phyloP scores from a whole-genome alignment of 2,113 vertebrate species.

The Progne subis region DNA sequence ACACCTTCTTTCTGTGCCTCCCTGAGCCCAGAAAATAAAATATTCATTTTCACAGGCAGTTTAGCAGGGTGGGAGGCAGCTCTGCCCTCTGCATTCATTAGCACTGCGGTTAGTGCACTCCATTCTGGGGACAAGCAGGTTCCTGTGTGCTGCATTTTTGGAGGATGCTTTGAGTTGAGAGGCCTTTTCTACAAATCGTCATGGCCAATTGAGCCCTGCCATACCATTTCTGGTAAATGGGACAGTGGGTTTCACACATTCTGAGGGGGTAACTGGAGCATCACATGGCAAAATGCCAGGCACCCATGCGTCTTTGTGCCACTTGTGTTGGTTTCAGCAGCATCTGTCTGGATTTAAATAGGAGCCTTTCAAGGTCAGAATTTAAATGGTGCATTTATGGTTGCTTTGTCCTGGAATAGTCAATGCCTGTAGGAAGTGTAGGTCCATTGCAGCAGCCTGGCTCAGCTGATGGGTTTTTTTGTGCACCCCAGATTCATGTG shows the following conservation, averaged over 20 bases:
- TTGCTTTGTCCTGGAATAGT: slow-evolving; percentile 1
- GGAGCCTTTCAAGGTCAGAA: slow-evolving; percentile 7
- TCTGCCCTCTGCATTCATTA: background rate
- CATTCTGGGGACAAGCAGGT: background rate
- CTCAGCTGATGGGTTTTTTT: background rate
- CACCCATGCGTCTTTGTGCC: background rate
- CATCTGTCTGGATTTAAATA: background rate
- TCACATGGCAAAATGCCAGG: background rate
- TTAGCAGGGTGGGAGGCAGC: background rate
- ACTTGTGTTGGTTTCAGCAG: background rate
- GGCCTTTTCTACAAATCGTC: background rate
- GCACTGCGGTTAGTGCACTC: background rate
- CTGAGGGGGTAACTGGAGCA: background rate
- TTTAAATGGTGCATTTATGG: slow-evolving; percentile 16
- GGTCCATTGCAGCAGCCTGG: background rate
- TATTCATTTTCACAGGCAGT: background rate
- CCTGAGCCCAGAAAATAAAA: background rate
- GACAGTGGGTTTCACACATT: background rate
- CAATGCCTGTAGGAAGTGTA: background rate
- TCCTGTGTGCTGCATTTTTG: background rate
- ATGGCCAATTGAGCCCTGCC: background rate
- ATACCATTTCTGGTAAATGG: background rate
- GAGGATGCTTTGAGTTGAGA: background rate
- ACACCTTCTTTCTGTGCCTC: background rate
- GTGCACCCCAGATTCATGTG: background rate